Evolutionary conservation across 2,797 vertebrate species (phyloP).

Genomic region (Syndactyla subalaris): DNA sequence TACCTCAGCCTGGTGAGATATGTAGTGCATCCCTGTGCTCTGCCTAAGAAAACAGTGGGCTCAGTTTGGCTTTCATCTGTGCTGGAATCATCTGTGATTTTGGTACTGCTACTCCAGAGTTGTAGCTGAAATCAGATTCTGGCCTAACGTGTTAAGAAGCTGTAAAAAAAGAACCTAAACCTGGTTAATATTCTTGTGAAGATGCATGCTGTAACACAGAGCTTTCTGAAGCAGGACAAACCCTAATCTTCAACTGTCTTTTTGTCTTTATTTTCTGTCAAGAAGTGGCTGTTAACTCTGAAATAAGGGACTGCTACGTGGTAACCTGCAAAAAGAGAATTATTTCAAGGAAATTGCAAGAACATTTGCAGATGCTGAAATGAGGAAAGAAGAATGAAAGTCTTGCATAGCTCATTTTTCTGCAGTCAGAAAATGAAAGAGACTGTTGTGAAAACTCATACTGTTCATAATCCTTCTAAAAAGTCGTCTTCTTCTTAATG

Average conservation of each 20-base stretch:
- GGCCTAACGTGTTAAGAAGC: not conserved
- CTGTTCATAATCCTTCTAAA: slow-evolving; percentile 13
- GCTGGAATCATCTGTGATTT: not conserved
- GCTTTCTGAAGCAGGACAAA: not conserved
- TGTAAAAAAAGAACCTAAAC: not conserved
- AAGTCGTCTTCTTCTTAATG: not conserved
- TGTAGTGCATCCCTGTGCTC: not conserved
- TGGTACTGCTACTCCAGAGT: not conserved
- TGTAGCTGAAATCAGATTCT: not conserved
- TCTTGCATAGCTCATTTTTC: not conserved
- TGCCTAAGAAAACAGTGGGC: accelerated
- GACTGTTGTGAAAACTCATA: not conserved
- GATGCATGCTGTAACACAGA: not conserved
- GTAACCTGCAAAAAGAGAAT: not conserved
- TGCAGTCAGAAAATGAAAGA: not conserved
- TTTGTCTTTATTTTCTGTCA: not conserved
- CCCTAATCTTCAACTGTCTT: not conserved
- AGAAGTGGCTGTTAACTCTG: not conserved
- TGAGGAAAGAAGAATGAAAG: not conserved
- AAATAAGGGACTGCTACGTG: not conserved
- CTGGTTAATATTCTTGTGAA: not conserved
- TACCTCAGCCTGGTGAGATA: not conserved
- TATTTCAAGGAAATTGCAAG: not conserved
- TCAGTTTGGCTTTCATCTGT: not conserved
- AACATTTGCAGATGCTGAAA: not conserved